Evolutionary conservation across 2,113 vertebrate species (phyloP).

Genomic region (Thryonomys swinderianus): DNA sequence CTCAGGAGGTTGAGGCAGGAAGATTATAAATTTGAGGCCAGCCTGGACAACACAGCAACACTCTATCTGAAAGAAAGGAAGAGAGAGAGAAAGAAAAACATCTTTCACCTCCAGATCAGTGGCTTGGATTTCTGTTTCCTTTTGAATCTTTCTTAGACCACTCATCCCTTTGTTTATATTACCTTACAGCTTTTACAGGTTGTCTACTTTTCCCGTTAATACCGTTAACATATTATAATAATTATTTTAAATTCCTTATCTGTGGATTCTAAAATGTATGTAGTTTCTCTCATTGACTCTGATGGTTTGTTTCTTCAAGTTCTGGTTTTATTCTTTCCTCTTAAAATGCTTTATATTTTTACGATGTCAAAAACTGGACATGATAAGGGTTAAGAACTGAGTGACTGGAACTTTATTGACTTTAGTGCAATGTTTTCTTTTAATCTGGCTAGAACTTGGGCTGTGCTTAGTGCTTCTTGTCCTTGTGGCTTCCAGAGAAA

Average conservation of each 20-base stretch:
- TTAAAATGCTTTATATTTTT: not conserved
- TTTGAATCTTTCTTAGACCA: constrained; percentile 1
- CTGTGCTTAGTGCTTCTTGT: not conserved
- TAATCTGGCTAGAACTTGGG: not conserved
- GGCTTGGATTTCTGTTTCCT: not conserved
- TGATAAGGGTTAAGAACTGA: not conserved
- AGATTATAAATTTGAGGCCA: not conserved
- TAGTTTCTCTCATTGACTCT: not conserved
- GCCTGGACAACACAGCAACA: not conserved
- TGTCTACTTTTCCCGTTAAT: not conserved
- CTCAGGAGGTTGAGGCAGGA: not conserved
- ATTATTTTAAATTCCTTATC: not conserved
- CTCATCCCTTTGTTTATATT: not conserved
- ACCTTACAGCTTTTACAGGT: not conserved
- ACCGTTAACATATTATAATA: not conserved
- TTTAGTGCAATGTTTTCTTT: not conserved
- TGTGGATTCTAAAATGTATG: not conserved
- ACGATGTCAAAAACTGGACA: not conserved
- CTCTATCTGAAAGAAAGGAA: not conserved
- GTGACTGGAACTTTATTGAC: not conserved
- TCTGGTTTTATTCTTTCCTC: not conserved
- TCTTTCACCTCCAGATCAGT: not conserved
- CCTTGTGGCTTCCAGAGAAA: not conserved
- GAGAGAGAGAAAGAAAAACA: not conserved
- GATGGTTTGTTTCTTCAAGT: not conserved